Evolutionary conservation across 2,797 vertebrate genomes (phyloP), one percentile per base, ranked within the genome.

Genomic region (Coccyzus lansbergi): DNA sequence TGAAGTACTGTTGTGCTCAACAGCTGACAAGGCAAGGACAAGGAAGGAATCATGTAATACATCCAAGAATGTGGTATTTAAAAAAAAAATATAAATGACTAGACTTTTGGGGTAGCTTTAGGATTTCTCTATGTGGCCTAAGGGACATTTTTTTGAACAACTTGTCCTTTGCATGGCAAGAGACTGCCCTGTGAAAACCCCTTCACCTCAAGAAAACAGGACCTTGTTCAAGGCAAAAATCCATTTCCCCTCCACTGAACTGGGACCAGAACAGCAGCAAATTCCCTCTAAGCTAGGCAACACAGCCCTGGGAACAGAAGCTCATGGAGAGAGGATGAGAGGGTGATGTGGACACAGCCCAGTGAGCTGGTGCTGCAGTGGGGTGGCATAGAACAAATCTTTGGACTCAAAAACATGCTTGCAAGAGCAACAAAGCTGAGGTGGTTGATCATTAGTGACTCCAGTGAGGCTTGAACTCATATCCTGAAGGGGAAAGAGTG

Each of bases 351-450:
- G 52, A 69, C 38, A 64, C 56, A 81, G 52, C 28, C 8, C 0
- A 2, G 36, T 58, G 36, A 79, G 74, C 42, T 15, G 42, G 34
- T 69, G 29, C 42, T 53, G 59, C 70, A 62, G 63, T 0, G 15
- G 56, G n/a, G n/a, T 2, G 29, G 48, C 55, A 56, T 26, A 38
- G 72, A 70, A 9, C 60, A 63, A 91, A 83, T 20, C 82, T n/a
- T 22, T 17, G 12, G 36, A 52, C 82, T 6, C 8, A 55, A 82
- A 75, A 83, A 17, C 1, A 0, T 2, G 2, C n/a, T 76, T 69
- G 38, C 0, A 6, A 70, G 44, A 0, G 0, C 38, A 63, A 28
- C 2, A 4, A 48, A 70, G 67, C 38, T 0, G 0, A 4, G 4
- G 2, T 75, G 58, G 60, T 90, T 92, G 90, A 78, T 81, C 53